These are phyloP conservation scores for Drosophila ironensis DNA, from an alignment of 1,140 invertebrate genomes.

Conservation along the genomic window DNA sequence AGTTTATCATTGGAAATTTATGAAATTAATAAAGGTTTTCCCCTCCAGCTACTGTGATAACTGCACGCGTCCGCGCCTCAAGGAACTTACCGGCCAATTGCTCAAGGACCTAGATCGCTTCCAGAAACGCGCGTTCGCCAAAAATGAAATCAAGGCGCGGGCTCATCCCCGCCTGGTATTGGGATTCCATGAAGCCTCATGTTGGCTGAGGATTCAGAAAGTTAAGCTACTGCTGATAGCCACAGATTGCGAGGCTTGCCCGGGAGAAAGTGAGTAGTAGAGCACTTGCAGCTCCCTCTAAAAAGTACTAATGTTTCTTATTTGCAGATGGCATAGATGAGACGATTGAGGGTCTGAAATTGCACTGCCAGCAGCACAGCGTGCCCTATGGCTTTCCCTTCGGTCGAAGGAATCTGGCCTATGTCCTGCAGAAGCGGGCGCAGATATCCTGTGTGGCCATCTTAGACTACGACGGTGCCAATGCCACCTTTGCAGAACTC, in stretches of 20 bases:
- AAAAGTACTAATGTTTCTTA: background rate
- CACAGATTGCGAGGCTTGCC: constrained; percentile 82
- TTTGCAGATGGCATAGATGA: constrained; percentile 60
- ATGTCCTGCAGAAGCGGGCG: constrained; percentile 63
- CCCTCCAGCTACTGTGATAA: constrained; percentile 71
- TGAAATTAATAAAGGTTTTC: background rate
- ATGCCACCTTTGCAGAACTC: constrained; percentile 48
- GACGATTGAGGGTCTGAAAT: constrained; percentile 56
- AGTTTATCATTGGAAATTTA: background rate
- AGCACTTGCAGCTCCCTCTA: background rate
- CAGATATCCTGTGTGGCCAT: constrained; percentile 72
- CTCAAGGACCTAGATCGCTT: constrained; percentile 84
- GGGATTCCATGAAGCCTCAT: constrained; percentile 85
- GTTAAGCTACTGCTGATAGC: constrained; percentile 85
- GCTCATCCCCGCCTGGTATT: constrained; percentile 84
- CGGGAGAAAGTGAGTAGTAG: constrained; percentile 28
- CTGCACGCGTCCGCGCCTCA: constrained; percentile 54
- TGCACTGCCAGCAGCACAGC: constrained; percentile 46
- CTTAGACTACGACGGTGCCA: constrained; percentile 70
- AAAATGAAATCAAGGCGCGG: constrained; percentile 85
- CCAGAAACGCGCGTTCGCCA: constrained; percentile 85
- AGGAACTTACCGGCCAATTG: constrained; percentile 63
- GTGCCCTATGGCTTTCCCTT: constrained; percentile 71
- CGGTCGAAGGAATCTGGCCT: constrained; percentile 58
- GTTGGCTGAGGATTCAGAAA: constrained; percentile 84